Percentiles rank a stretch among this genome's conserved stretches.
These are phyloP conservation scores for Elachura formosa DNA, from an alignment of 2,113 vertebrate genomes.

Conservation along the genomic window DNA sequence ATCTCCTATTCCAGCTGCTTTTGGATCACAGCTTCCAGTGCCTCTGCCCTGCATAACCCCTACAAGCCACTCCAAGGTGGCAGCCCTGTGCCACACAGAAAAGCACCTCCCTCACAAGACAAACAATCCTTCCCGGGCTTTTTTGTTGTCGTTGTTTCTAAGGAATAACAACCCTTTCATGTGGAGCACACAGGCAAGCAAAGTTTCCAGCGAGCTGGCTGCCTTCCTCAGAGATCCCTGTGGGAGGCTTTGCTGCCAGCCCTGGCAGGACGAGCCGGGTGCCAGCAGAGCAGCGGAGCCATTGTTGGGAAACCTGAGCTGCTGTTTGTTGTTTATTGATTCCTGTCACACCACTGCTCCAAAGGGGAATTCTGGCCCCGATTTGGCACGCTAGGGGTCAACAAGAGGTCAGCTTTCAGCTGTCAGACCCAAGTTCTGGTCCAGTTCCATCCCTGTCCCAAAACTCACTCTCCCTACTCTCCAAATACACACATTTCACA, in stretches of 20 bases:
- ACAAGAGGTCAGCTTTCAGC: slow-evolving; percentile 1
- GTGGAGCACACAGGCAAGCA: slow-evolving; percentile 64
- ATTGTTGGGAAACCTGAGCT: slow-evolving; percentile 70
- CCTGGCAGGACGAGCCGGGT: slow-evolving; percentile 24
- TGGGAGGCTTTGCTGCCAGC: slow-evolving; percentile 18
- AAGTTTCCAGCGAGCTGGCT: slow-evolving; percentile 62
- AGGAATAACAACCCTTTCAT: slow-evolving; percentile 27
- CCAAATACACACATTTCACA: neutral
- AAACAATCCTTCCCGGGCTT: slow-evolving; percentile 74
- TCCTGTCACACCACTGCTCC: slow-evolving; percentile 81
- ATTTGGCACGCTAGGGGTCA: slow-evolving; percentile 78
- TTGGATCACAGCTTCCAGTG: neutral
- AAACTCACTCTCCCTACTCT: neutral
- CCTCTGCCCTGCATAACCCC: neutral
- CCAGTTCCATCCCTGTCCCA: fast-evolving
- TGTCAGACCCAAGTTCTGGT: neutral
- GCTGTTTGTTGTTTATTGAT: slow-evolving; percentile 77
- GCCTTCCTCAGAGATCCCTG: slow-evolving; percentile 69
- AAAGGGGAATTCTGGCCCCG: slow-evolving; percentile 74
- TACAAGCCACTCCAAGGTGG: slow-evolving; percentile 37
- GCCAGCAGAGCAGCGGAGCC: slow-evolving; percentile 59
- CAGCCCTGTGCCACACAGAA: slow-evolving; percentile 61
- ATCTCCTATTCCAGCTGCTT: neutral
- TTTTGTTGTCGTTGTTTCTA: neutral
- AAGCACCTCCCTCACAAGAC: slow-evolving; percentile 65